A percentile compares a stretch with the other conserved stretches of the same genome.
These are phyloP conservation scores for Tangara arthus DNA, from an alignment of 2,797 vertebrate species.

Conservation along the genomic window DNA sequence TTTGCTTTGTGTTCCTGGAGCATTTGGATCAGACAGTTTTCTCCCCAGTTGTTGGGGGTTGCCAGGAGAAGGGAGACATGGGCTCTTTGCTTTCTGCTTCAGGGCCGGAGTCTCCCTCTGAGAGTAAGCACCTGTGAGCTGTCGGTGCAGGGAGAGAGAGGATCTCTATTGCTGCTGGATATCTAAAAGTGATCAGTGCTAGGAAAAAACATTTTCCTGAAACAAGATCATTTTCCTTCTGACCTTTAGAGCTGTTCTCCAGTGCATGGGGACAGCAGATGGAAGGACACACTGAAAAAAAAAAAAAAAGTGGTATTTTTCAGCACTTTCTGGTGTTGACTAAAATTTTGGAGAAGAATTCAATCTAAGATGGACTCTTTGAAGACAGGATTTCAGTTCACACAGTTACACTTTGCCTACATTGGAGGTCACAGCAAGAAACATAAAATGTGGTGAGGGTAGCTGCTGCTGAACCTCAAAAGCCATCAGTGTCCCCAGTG, in stretches of 20 bases:
- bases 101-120: background rate
- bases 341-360: background rate
- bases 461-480: background rate
- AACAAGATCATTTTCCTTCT: background rate
- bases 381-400: background rate
- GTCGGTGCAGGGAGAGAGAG: fast-evolving
- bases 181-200: background rate
- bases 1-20: background rate
- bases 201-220: background rate
- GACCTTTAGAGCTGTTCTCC: background rate
- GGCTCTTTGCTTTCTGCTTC: background rate
- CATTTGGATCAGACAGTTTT: background rate
- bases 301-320: background rate
- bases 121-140: background rate
- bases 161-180: background rate
- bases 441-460: background rate
- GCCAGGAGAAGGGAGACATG: fast-evolving
- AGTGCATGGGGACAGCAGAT: background rate
- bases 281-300: background rate
- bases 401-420: background rate
- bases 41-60: fast-evolving
- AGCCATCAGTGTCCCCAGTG: fast-evolving
- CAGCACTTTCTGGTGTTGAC: background rate
- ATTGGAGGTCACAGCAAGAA: background rate
- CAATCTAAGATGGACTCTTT: background rate